phyloP scores from a whole-genome alignment of 2,888 invertebrate species.

The Archaeoteleia sp. region DNA sequence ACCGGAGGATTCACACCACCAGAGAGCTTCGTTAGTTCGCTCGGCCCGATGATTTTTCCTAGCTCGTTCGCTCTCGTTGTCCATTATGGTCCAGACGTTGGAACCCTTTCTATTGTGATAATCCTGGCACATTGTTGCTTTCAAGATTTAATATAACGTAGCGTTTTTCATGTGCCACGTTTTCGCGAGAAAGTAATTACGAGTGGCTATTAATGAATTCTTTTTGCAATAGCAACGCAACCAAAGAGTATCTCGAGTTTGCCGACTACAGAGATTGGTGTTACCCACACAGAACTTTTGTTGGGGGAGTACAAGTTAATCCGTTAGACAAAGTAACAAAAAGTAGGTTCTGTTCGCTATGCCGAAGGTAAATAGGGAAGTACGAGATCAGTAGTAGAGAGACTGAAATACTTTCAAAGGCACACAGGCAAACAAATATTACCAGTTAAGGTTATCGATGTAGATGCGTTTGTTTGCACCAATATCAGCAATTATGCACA shows the following conservation, averaged over 20 bases:
- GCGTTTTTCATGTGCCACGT: constrained; percentile 9
- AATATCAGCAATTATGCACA: too few species aligned
- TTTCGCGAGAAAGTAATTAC: constrained; percentile 11
- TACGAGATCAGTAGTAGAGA: too few species aligned
- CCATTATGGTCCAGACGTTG: constrained; percentile 5
- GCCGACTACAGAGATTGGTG: constrained; percentile 24
- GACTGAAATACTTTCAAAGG: too few species aligned
- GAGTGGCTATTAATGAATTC: constrained; percentile 16
- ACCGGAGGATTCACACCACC: constrained; percentile 30
- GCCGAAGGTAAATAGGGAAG: too few species aligned
- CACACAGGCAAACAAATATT: too few species aligned
- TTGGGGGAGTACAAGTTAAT: constrained; percentile 20
- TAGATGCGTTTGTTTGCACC: too few species aligned
- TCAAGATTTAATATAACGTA: constrained; percentile 10
- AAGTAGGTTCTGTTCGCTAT: background rate
- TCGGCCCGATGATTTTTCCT: background rate
- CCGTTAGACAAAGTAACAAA: constrained; percentile 14
- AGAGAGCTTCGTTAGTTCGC: constrained; percentile 11
- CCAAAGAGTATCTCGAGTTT: constrained; percentile 6
- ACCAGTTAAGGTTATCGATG: too few species aligned
- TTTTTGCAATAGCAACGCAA: background rate
- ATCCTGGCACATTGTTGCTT: constrained; percentile 7
- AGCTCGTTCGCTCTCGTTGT: background rate
- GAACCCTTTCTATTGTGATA: constrained; percentile 1
- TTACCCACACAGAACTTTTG: constrained; percentile 20